phyloP scores from a whole-genome alignment of 2,888 invertebrate genomes.

The Sinhomidia bicolor region DNA sequence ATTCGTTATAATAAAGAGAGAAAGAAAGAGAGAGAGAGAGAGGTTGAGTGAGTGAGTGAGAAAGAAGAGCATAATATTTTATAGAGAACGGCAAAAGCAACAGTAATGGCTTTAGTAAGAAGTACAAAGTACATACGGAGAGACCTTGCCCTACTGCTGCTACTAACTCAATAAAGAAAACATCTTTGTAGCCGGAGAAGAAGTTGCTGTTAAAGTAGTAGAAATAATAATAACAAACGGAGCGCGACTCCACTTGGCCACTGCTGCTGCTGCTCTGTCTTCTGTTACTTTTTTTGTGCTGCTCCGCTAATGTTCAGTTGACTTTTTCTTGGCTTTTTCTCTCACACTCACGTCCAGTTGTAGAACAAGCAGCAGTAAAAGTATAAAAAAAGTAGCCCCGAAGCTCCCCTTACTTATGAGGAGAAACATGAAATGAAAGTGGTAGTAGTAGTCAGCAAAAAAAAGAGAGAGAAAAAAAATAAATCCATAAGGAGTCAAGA shows the following conservation, averaged over 20 bases:
- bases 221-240: constrained; percentile 18
- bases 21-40: too few relatives aligned
- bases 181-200: constrained; percentile 22
- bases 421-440: background rate
- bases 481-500: background rate
- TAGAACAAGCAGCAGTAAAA: background rate
- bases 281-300: background rate
- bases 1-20: too few relatives aligned
- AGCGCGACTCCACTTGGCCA: constrained; percentile 8
- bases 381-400: background rate
- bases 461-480: background rate
- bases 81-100: too few relatives aligned
- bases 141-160: background rate
- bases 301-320: background rate
- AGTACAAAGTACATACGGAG: background rate
- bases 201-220: too few relatives aligned
- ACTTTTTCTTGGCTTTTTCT: background rate
- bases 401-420: background rate
- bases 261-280: background rate
- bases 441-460: background rate
- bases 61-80: background rate
- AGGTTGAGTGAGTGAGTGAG: background rate
- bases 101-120: background rate
- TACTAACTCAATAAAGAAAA: constrained; percentile 22
- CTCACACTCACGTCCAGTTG: background rate